Conservation (phyloP, 2,113 vertebrate species). For the Podarcis raffonei region DNA sequence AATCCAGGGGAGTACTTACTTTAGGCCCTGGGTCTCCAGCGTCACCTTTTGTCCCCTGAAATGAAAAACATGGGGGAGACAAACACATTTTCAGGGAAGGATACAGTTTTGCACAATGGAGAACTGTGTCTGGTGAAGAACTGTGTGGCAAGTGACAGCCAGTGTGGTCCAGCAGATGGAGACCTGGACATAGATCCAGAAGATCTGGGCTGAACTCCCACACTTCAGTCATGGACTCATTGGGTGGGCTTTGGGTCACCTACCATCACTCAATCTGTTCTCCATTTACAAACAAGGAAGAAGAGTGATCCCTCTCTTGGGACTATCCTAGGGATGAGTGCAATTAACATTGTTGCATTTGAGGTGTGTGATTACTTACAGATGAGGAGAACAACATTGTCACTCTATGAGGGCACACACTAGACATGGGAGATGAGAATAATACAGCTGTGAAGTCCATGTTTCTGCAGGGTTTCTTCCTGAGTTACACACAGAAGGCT, state of each 20-base stretch:
- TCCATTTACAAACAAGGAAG: background rate
- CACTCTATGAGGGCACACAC: background rate
- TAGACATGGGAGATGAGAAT: background rate
- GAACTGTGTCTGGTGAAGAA: background rate
- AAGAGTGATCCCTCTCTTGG: background rate
- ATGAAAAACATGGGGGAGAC: slow-evolving; percentile 25
- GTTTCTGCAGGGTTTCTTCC: background rate
- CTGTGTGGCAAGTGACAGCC: background rate
- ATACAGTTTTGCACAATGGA: background rate
- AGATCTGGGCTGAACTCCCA: background rate
- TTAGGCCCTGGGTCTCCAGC: slow-evolving; percentile 82
- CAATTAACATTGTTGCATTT: background rate
- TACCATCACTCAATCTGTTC: background rate
- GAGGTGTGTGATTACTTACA: background rate
- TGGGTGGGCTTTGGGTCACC: background rate
- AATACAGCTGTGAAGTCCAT: no score
- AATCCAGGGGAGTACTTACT: slow-evolving; percentile 72
- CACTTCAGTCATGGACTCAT: background rate
- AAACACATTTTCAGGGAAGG: background rate
- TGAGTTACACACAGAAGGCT: no score
- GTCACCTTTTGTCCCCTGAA: slow-evolving; percentile 88
- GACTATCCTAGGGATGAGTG: background rate
- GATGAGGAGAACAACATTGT: background rate
- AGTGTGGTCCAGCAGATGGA: background rate
- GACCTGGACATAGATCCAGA: background rate